phyloP scores from a whole-genome alignment of 2,797 vertebrate species.

The Todus mexicanus region DNA sequence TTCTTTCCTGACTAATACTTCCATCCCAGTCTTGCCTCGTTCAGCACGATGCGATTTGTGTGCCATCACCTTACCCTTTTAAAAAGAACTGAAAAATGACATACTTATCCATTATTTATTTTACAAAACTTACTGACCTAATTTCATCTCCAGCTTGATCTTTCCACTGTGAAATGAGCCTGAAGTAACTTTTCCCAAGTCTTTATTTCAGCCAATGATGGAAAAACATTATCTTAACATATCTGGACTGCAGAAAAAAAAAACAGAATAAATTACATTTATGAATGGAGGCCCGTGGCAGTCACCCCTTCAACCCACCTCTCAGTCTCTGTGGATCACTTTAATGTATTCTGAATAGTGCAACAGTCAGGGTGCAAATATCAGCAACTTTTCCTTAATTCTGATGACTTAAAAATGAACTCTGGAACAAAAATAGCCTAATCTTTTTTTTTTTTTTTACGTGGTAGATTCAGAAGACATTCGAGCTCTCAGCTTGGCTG shows the following conservation, averaged over 20 bases:
- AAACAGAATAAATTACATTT: neutral
- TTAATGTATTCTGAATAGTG: neutral
- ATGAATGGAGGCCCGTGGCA: neutral
- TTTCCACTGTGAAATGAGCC: neutral
- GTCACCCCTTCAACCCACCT: too few species aligned
- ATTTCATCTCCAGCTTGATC: neutral
- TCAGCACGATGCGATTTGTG: neutral
- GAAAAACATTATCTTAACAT: neutral
- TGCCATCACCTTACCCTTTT: neutral
- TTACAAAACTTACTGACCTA: neutral
- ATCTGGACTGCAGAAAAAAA: neutral
- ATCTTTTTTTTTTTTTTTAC: neutral
- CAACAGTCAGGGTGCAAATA: neutral
- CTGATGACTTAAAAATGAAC: neutral
- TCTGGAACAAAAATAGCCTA: neutral
- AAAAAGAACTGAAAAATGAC: neutral
- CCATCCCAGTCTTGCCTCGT: neutral
- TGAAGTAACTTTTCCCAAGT: neutral
- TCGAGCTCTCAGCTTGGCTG: neutral
- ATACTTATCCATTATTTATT: neutral
- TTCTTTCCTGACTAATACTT: neutral
- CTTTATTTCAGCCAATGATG: neutral
- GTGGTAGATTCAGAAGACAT: neutral
- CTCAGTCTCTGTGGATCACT: neutral
- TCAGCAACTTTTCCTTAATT: neutral